Evolutionary conservation across 2,888 invertebrate genomes (phyloP).

Genomic region (Kryphioiulus occultus): DNA sequence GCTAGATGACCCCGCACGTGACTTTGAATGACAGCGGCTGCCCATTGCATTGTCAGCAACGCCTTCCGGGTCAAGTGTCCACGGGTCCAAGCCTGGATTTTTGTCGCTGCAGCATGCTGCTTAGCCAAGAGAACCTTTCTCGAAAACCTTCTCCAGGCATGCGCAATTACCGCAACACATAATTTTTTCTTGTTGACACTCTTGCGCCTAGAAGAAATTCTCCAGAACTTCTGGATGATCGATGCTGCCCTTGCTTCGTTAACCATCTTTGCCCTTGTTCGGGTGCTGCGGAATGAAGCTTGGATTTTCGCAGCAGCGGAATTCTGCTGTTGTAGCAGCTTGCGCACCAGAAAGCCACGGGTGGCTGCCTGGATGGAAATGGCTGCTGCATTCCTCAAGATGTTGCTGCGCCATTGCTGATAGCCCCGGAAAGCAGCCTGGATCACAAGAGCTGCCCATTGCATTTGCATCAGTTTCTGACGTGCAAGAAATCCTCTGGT

Average conservation of each 20-base stretch:
- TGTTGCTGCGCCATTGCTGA: background rate
- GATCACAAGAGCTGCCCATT: background rate
- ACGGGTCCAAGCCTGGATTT: slow-evolving; percentile 18
- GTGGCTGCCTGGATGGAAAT: background rate
- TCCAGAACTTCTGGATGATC: background rate
- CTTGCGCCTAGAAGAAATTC: background rate
- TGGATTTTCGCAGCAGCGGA: background rate
- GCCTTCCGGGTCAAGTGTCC: background rate
- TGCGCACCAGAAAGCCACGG: background rate
- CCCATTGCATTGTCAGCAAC: background rate
- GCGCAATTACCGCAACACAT: too few species aligned
- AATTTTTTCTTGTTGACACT: background rate
- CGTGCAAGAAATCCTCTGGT: background rate
- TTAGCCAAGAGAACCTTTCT: background rate
- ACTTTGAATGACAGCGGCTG: slow-evolving; percentile 13
- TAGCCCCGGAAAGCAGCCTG: background rate
- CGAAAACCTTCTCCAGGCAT: background rate
- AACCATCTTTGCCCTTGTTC: background rate
- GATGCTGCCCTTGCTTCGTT: background rate
- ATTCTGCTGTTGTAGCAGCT: background rate
- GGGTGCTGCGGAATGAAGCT: background rate
- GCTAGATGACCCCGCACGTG: background rate
- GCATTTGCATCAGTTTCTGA: background rate
- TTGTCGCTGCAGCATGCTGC: background rate
- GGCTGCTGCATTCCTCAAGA: background rate